Percentiles rank a stretch among this genome's conserved stretches.
Conservation (phyloP, 2,113 vertebrate species). For the Hemicordylus capensis region DNA sequence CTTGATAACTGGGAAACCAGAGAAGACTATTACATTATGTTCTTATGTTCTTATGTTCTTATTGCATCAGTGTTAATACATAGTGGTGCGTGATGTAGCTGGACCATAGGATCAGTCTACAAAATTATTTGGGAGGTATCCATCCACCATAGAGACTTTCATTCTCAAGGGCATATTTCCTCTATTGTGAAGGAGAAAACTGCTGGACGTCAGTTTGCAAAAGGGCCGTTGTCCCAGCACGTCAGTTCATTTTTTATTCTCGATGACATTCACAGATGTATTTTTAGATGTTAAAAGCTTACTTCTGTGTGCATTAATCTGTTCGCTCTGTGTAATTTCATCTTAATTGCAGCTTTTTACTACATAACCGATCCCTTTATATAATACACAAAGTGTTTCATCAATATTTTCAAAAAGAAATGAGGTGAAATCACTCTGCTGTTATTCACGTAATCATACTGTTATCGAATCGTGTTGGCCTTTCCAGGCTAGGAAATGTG, state of each 20-base stretch:
- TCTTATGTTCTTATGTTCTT: too few relatives aligned
- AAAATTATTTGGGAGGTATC: too few relatives aligned
- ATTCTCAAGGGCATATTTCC: background rate
- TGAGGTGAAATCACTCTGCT: conserved; percentile 2
- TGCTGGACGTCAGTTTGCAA: background rate
- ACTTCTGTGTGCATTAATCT: conserved; percentile 29
- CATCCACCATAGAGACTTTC: too few relatives aligned
- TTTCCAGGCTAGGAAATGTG: conserved; percentile 18
- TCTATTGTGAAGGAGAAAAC: background rate
- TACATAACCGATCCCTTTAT: conserved; percentile 19
- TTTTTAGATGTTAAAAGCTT: conserved; percentile 9
- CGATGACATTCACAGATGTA: background rate
- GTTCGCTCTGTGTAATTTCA: conserved; percentile 8
- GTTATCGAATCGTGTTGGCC: conserved; percentile 37
- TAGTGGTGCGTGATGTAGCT: too few relatives aligned
- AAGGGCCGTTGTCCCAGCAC: background rate
- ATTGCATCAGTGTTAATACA: too few relatives aligned
- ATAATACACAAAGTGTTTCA: conserved; percentile 10
- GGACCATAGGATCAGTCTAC: too few relatives aligned
- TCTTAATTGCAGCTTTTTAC: conserved; percentile 36
- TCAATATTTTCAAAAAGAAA: conserved; percentile 41
- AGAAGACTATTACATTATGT: too few relatives aligned
- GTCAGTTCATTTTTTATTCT: background rate
- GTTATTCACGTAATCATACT: conserved; percentile 12
- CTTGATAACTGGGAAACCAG: too few relatives aligned